Percentiles rank a stretch among this genome's conserved stretches.
Evolutionary conservation across 2,888 invertebrate genomes (phyloP).

Genomic region (Sarcophaga carnaria): DNA sequence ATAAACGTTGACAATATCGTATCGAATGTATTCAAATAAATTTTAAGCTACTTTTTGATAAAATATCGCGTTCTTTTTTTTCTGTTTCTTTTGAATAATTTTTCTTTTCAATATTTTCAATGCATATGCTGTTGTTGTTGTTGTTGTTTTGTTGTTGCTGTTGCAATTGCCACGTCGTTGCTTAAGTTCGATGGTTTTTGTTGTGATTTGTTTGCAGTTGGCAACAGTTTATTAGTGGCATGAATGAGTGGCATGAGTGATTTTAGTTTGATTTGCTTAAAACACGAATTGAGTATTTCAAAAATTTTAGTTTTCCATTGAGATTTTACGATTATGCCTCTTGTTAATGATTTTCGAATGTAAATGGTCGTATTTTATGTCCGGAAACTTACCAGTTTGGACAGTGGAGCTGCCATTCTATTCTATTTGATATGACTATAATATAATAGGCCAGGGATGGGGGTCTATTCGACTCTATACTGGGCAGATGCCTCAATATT

Average conservation of each 20-base stretch:
- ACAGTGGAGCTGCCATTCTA: too few relatives aligned
- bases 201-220: slow-evolving; percentile 42
- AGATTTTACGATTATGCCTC: too few relatives aligned
- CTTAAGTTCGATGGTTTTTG: slow-evolving; percentile 43
- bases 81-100: slow-evolving; percentile 4
- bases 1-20: slow-evolving; percentile 52
- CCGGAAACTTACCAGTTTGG: too few relatives aligned
- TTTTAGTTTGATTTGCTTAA: background rate
- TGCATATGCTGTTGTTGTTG: background rate
- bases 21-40: slow-evolving; percentile 55
- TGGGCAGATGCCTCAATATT: too few relatives aligned
- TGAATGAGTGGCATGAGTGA: background rate
- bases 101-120: slow-evolving; percentile 17
- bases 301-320: background rate
- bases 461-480: too few relatives aligned
- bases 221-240: slow-evolving; percentile 26
- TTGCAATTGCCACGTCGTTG: background rate
- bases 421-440: too few relatives aligned
- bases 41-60: slow-evolving; percentile 53
- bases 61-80: slow-evolving; percentile 40
- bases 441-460: too few relatives aligned
- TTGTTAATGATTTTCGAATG: too few relatives aligned
- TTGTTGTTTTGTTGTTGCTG: slow-evolving; percentile 12
- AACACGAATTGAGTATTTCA: background rate
- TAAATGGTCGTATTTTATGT: too few relatives aligned